phyloP scores from a whole-genome alignment of 92 coral and sea anemone genomes.

The Palythoa grandiflora region DNA sequence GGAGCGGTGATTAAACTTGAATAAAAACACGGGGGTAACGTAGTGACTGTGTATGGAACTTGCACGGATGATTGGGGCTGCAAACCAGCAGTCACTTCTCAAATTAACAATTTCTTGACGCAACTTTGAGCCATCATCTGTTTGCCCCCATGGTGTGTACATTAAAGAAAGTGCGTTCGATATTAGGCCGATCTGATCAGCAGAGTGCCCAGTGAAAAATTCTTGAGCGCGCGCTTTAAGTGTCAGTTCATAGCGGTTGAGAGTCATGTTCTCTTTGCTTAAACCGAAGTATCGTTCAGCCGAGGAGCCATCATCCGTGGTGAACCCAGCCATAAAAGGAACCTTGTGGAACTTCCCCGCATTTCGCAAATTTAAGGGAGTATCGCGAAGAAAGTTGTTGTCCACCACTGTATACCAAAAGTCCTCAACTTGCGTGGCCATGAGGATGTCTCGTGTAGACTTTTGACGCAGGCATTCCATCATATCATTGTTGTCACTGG shows the following conservation, averaged over 20 bases:
- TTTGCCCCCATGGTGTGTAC: conserved; percentile 70
- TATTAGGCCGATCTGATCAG: background rate
- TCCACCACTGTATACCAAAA: conserved; percentile 74
- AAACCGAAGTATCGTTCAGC: too few species aligned
- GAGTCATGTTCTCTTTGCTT: too few species aligned
- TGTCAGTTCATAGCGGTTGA: background rate
- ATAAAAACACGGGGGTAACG: conserved; percentile 56
- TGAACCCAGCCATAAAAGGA: conserved; percentile 80
- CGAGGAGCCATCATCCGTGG: conserved; percentile 72
- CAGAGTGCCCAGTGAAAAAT: background rate
- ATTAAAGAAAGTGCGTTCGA: conserved; percentile 43
- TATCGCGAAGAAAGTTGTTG: conserved; percentile 65
- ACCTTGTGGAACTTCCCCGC: conserved; percentile 57
- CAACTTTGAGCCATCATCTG: conserved; percentile 17
- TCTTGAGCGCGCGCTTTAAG: background rate
- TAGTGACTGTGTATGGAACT: conserved; percentile 49
- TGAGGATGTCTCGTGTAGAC: conserved; percentile 47
- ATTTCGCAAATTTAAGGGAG: conserved; percentile 69
- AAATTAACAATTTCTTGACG: conserved; percentile 46
- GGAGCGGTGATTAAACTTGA: conserved; percentile 47
- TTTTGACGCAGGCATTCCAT: conserved; percentile 71
- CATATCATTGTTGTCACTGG: conserved; percentile 45
- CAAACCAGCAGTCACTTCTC: conserved; percentile 35
- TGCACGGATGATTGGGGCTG: conserved; percentile 51
- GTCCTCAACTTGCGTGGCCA: background rate